Evolutionary conservation across 2,113 vertebrate species (phyloP).

Genomic region (Platanista minor): DNA sequence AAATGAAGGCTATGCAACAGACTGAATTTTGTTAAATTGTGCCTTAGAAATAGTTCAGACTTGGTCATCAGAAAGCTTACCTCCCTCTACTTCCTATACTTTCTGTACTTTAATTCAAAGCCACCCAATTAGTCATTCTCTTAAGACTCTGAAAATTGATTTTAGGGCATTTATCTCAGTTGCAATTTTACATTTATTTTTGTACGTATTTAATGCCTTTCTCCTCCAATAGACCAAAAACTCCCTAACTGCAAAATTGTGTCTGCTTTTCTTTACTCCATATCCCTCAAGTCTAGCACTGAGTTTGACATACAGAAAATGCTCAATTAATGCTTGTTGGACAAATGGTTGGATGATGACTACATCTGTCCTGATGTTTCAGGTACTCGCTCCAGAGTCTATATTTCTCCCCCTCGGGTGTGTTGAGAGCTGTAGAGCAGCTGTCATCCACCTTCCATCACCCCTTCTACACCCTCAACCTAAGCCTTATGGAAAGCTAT

Average conservation of each 20-base stretch:
- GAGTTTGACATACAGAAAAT: neutral
- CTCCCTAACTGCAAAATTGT: neutral
- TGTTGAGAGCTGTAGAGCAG: neutral
- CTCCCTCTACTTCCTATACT: neutral
- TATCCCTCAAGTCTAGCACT: neutral
- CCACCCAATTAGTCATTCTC: neutral
- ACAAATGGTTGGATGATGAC: neutral
- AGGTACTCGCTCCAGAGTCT: too few species aligned
- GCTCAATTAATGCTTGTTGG: neutral
- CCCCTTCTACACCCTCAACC: neutral
- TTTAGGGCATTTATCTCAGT: neutral
- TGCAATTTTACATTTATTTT: neutral
- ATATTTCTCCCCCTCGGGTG: rapidly evolving
- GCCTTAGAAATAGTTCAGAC: neutral
- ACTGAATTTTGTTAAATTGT: neutral
- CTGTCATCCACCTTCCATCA: neutral
- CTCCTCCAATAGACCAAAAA: neutral
- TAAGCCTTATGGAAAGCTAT: neutral
- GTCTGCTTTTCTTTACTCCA: neutral
- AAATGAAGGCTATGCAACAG: neutral
- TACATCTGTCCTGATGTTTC: neutral
- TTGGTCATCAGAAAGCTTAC: neutral
- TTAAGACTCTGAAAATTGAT: neutral
- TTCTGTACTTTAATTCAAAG: neutral
- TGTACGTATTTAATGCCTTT: neutral